Base-by-base conservation (phyloP, 2,797 vertebrate genomes). In the Tympanoctomys barrerae region DNA sequence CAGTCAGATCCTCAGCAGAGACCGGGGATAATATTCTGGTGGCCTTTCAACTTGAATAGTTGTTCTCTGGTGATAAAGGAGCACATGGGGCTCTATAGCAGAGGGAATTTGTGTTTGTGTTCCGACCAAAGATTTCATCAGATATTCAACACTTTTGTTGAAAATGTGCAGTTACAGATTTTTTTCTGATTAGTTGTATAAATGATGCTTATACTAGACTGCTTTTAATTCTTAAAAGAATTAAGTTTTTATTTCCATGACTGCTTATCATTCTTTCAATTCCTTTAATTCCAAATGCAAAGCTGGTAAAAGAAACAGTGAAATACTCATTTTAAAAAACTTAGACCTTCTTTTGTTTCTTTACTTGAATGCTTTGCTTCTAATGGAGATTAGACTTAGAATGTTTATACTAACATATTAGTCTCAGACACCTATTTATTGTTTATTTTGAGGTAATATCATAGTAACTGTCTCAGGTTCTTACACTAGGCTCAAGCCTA, bases 71-170 rank as follows among this genome's bases (percentile, higher is more conserved):
- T 7, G 42, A 77, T 6, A 46, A 9, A 3, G 1, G 1, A 24
- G 10, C 26, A 22, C 0, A 16, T 39, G 7, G 0, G 33, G 1
- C 22, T 73, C 31, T 26, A 24, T 16, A 33, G 28, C 28, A 54
- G 21, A 52, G 22, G 9, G 39, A 77, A 2, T 1, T 10, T 11
- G 12, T 39, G 2, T 1, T 10, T 11, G 12, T 39, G 2, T 24
- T 59, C n/a, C 52, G 3, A 2, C 0, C 5, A 46, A 36, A 1
- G 33, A 12, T 31, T 61, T 42, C 28, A 36, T 82, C 28, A 82
- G 12, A 36, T 68, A 33, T 6, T 82, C 14, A 49, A 83, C 19
- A 49, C 7, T 18, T 54, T 92, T 81, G 14, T 14, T 57, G 26
- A 61, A 18, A 62, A 52, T 86, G 16, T 39, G 12, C 14, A 3